These are phyloP conservation scores for Oeneis ivallda DNA, from an alignment of 2,888 invertebrate genomes.

Conservation along the genomic window DNA sequence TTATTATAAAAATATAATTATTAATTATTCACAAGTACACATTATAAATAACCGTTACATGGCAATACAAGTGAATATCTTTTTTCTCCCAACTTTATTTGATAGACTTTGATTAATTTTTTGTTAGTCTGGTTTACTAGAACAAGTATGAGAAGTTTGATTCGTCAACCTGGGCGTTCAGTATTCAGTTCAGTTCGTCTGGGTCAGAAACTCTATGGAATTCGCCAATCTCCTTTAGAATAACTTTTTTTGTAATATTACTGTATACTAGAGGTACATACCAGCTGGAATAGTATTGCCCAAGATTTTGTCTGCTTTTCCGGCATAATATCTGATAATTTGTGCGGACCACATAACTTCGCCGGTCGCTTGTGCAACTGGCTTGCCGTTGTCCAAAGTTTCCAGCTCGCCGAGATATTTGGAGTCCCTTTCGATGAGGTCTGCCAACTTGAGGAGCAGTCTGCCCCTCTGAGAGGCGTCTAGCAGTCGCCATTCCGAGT, in stretches of 20 bases:
- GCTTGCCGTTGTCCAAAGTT: slow-evolving; percentile 97
- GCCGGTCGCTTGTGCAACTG: slow-evolving; percentile 86
- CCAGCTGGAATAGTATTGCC: slow-evolving; percentile 88
- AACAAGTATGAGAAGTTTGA: too few species aligned
- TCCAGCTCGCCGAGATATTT: slow-evolving; percentile 92
- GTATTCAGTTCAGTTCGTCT: too few species aligned
- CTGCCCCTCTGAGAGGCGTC: slow-evolving; percentile 90
- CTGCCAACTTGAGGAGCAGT: slow-evolving; percentile 87
- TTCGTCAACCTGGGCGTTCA: too few species aligned
- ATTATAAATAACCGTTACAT: too few species aligned
- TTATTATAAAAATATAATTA: too few species aligned
- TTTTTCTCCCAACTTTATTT: too few species aligned
- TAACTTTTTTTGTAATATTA: not conserved
- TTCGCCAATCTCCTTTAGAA: too few species aligned
- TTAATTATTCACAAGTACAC: too few species aligned
- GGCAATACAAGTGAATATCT: too few species aligned
- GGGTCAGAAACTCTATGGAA: too few species aligned
- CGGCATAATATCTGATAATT: slow-evolving; percentile 91
- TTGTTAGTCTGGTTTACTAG: too few species aligned
- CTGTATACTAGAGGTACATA: slow-evolving; percentile 41
- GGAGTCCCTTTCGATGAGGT: slow-evolving; percentile 88
- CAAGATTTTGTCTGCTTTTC: slow-evolving; percentile 95
- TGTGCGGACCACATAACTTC: slow-evolving; percentile 85
- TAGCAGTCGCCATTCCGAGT: slow-evolving; percentile 89
- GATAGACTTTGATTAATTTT: too few species aligned